phyloP scores from a whole-genome alignment of 2,888 invertebrate species.

The Andrena chrysosceles region DNA sequence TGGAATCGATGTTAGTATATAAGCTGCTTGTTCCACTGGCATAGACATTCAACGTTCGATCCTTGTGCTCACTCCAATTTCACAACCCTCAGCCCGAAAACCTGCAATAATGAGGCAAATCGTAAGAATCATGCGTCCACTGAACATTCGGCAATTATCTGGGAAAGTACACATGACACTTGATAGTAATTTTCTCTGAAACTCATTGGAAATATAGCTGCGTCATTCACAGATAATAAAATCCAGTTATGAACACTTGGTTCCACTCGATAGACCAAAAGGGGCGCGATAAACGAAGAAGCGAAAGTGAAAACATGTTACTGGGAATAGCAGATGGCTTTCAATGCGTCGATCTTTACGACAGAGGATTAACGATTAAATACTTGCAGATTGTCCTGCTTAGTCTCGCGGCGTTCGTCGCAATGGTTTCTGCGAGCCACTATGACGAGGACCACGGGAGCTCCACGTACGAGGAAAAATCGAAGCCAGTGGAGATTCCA shows the following conservation, averaged over 20 bases:
- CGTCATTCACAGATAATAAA: too few relatives aligned
- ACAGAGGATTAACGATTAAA: constrained; percentile 3
- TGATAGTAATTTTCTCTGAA: neutral
- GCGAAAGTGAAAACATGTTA: constrained; percentile 10
- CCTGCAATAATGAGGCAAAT: constrained; percentile 74
- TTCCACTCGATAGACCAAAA: neutral
- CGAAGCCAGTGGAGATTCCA: constrained; percentile 78
- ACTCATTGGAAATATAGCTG: too few relatives aligned
- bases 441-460: constrained; percentile 76
- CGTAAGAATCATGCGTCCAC: constrained; percentile 70
- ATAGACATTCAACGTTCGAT: constrained; percentile 77
- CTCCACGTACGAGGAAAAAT: constrained; percentile 81
- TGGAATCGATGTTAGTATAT: constrained; percentile 82
- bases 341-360: neutral
- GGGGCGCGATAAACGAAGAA: neutral
- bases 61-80: constrained; percentile 46
- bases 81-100: constrained; percentile 38
- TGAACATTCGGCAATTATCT: neutral
- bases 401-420: constrained; percentile 61
- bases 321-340: neutral
- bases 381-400: constrained; percentile 74
- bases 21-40: constrained; percentile 74
- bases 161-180: neutral
- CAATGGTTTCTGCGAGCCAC: constrained; percentile 71
- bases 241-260: too few relatives aligned